phyloP scores from a whole-genome alignment of 2,113 vertebrate genomes.

The Eretmochelys imbricata region DNA sequence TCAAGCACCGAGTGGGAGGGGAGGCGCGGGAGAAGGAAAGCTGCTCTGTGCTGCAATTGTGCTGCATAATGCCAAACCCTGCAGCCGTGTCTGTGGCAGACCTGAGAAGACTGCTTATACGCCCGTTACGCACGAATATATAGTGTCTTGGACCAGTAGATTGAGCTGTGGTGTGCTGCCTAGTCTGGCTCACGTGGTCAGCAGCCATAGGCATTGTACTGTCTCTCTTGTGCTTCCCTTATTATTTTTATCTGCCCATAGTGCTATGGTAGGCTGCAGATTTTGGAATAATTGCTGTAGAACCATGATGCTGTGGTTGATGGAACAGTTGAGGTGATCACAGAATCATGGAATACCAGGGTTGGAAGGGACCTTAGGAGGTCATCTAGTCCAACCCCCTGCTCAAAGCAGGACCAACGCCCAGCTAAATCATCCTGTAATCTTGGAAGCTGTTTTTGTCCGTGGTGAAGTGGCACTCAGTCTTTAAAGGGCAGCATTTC shows the following conservation, averaged over 20 bases:
- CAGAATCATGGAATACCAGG: no score
- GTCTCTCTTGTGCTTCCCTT: neutral
- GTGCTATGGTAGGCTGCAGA: neutral
- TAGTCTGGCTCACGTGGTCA: neutral
- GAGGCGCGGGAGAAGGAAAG: neutral
- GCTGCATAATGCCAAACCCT: no score
- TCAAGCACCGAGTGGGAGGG: neutral
- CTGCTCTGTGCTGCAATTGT: neutral
- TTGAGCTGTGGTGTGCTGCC: neutral
- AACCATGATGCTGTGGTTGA: neutral
- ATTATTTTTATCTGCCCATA: neutral
- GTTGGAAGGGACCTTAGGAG: no score
- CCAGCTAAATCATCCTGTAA: no score
- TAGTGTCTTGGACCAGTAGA: neutral
- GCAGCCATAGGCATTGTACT: neutral
- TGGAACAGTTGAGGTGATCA: neutral
- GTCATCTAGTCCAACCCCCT: no score
- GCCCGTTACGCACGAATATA: neutral
- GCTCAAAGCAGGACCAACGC: no score
- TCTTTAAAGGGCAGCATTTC: rapidly evolving
- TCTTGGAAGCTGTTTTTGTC: neutral
- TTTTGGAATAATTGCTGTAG: neutral
- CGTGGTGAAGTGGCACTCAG: neutral
- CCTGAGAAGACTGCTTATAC: slow-evolving; percentile 6
- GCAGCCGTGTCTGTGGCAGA: neutral